These are phyloP conservation scores for Elegia similella DNA, from an alignment of 2,888 invertebrate genomes.

Conservation along the genomic window DNA sequence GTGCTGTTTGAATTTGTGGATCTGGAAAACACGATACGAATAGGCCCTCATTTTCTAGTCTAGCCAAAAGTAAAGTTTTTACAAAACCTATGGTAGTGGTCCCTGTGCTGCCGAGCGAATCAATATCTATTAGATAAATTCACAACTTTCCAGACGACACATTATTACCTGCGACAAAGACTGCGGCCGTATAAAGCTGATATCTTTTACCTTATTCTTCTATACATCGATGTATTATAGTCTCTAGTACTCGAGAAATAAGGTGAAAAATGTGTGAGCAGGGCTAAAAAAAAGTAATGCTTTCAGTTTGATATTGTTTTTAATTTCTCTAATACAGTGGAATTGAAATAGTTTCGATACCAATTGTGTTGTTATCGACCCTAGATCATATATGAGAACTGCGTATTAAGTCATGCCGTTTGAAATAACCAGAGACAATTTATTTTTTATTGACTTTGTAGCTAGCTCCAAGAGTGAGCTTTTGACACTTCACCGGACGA, in stretches of 20 bases:
- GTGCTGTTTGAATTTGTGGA: too few relatives aligned
- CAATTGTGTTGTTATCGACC: background rate
- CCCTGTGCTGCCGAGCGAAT: slow-evolving; percentile 16
- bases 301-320: background rate
- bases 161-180: slow-evolving; percentile 24
- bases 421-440: too few relatives aligned
- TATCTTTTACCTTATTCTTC: slow-evolving; percentile 17
- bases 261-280: background rate
- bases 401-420: too few relatives aligned
- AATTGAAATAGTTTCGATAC: background rate
- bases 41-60: too few relatives aligned
- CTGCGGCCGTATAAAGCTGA: background rate
- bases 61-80: too few relatives aligned
- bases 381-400: background rate
- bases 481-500: too few relatives aligned
- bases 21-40: too few relatives aligned
- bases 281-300: background rate
- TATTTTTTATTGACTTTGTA: too few relatives aligned
- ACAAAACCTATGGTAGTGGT: background rate
- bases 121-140: slow-evolving; percentile 27
- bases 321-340: background rate
- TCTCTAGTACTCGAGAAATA: background rate
- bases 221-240: slow-evolving; percentile 10
- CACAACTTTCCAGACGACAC: slow-evolving; percentile 30
- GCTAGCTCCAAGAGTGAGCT: too few relatives aligned